Evolutionary conservation across 2,888 invertebrate genomes (phyloP).

Genomic region (Scaptomyza reducta): DNA sequence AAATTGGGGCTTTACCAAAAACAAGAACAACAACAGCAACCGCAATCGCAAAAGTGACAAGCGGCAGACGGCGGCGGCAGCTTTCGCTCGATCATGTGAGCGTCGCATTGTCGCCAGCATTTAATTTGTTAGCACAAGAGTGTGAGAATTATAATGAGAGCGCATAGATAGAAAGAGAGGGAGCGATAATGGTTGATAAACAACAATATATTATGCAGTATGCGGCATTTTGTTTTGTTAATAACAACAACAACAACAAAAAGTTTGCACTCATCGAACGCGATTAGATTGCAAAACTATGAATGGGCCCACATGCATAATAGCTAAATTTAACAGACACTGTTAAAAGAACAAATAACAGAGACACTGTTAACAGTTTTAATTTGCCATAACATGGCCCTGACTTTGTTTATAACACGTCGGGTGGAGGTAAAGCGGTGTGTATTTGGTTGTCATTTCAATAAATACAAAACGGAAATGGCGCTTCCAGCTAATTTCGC

Average conservation of each 20-base stretch:
- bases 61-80: constrained; percentile 16
- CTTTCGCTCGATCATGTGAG: constrained; percentile 66
- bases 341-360: neutral
- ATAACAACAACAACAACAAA: constrained; percentile 14
- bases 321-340: constrained; percentile 12
- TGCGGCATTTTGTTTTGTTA: constrained; percentile 36
- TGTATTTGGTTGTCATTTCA: constrained; percentile 38
- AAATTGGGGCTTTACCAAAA: constrained; percentile 55
- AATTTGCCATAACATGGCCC: constrained; percentile 40
- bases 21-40: too few relatives aligned
- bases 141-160: constrained; percentile 4
- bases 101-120: constrained; percentile 54
- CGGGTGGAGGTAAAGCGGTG: neutral
- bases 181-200: constrained; percentile 16
- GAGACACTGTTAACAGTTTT: constrained; percentile 6
- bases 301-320: constrained; percentile 52
- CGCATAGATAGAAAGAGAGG: constrained; percentile 15
- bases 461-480: constrained; percentile 58
- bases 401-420: constrained; percentile 70
- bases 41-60: constrained; percentile 25
- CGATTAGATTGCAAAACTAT: constrained; percentile 69
- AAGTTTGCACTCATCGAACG: constrained; percentile 14
- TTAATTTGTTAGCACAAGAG: constrained; percentile 48
- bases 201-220: constrained; percentile 29
- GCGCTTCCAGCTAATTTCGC: constrained; percentile 60